Percentiles rank a stretch among this genome's conserved stretches.
Conservation (phyloP, 37 sponge, comb jelly and placozoan genomes). For the Agelas oroides region DNA sequence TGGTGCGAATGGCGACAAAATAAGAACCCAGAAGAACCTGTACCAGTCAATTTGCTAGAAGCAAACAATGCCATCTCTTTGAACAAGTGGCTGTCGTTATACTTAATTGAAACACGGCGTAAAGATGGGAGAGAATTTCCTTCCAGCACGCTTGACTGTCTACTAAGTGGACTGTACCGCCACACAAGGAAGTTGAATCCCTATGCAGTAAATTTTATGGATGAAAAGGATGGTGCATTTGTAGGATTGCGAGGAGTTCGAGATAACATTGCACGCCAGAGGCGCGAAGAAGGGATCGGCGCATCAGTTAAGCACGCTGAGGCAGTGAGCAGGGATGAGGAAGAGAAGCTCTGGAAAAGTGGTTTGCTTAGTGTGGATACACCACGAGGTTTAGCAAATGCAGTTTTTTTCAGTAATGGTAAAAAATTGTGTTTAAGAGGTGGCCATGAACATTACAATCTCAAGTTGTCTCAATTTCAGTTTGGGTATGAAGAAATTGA, state of each 20-base stretch:
- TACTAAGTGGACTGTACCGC: constrained; percentile 4
- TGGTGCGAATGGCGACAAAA: neutral
- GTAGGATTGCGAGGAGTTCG: neutral
- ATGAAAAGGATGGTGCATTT: constrained; percentile 5
- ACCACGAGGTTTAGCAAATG: no score
- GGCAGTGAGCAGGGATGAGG: neutral
- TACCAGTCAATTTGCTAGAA: neutral
- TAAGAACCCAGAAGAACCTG: neutral
- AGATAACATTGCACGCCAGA: constrained; percentile 17
- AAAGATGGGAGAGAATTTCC: constrained; percentile 28
- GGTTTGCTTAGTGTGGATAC: no score
- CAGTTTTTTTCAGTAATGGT: neutral
- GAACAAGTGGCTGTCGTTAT: constrained; percentile 38
- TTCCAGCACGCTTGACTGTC: neutral
- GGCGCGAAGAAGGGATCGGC: constrained; percentile 25
- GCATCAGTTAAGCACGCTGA: constrained; percentile 14
- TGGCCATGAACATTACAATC: no score
- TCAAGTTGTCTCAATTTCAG: constrained; percentile 6
- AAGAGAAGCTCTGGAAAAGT: no score
- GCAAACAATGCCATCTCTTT: neutral
- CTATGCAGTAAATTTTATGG: constrained; percentile 1
- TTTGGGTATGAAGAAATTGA: neutral
- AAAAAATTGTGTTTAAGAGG: no score
- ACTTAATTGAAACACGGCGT: constrained; percentile 20
- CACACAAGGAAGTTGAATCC: constrained; percentile 6